Percentiles rank a stretch among this genome's conserved stretches.
These are phyloP conservation scores for Limenitis camilla DNA, from an alignment of 2,888 invertebrate species.

Conservation along the genomic window DNA sequence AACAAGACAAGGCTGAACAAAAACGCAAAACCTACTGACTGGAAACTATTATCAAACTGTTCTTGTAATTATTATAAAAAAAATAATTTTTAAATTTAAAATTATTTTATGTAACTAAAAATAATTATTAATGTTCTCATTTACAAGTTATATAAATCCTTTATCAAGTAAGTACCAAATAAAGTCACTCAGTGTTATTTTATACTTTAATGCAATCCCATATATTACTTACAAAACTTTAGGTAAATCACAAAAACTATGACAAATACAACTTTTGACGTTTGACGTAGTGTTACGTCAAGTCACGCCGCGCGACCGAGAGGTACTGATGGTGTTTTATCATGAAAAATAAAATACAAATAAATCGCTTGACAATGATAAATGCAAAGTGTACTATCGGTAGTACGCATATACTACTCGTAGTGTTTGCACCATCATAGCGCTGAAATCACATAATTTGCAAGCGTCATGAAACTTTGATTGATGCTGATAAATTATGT, in stretches of 20 bases:
- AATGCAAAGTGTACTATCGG: constrained; percentile 25
- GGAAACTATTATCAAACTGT: constrained; percentile 16
- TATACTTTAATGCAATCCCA: not conserved
- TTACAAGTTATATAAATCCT: too few relatives aligned
- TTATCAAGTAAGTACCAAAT: too few relatives aligned
- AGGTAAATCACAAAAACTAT: not conserved
- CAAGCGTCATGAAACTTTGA: too few relatives aligned
- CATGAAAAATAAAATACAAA: constrained; percentile 55
- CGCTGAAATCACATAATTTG: too few relatives aligned
- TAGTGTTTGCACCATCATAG: constrained; percentile 23
- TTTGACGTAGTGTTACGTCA: constrained; percentile 33
- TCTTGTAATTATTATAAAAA: constrained; percentile 7
- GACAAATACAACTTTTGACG: not conserved
- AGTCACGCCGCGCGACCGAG: constrained; percentile 38
- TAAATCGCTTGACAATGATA: constrained; percentile 35
- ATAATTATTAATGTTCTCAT: too few relatives aligned
- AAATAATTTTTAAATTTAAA: not conserved
- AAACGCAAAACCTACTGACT: constrained; percentile 21
- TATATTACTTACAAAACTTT: constrained; percentile 10
- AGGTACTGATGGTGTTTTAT: constrained; percentile 51
- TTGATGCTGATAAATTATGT: too few relatives aligned
- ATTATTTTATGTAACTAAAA: too few relatives aligned
- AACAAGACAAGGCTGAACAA: constrained; percentile 30
- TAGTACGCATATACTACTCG: constrained; percentile 25
- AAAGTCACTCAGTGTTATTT: not conserved